These are phyloP conservation scores for Casuarius casuarius DNA, from an alignment of 2,113 vertebrate species.

Conservation along the genomic window DNA sequence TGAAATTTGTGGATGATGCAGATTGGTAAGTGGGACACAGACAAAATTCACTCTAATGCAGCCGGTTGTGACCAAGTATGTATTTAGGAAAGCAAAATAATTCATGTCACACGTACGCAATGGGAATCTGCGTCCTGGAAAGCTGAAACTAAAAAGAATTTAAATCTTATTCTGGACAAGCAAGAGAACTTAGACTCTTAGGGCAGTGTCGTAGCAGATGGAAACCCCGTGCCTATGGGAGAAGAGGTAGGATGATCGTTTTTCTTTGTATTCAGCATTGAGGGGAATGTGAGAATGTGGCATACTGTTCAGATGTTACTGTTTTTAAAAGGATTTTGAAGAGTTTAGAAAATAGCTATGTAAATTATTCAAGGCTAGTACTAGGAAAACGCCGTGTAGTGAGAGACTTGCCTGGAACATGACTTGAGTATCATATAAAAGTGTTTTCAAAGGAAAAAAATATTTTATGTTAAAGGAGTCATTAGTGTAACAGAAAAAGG, in stretches of 20 bases:
- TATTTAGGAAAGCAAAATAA: background rate
- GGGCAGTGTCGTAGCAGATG: background rate
- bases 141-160: background rate
- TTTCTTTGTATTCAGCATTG: background rate
- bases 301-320: background rate
- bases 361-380: background rate
- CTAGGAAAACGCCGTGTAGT: background rate
- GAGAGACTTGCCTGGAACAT: background rate
- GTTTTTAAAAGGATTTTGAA: background rate
- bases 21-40: background rate
- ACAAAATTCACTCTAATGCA: background rate
- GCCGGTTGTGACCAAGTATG: background rate
- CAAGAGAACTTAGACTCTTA: background rate
- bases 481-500: background rate
- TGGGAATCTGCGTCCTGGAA: background rate
- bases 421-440: background rate
- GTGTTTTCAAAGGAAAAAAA: background rate
- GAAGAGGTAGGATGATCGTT: background rate
- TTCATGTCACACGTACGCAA: rapidly evolving
- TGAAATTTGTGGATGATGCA: background rate
- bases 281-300: background rate
- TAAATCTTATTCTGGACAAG: background rate
- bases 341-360: background rate
- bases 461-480: background rate
- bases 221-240: rapidly evolving